Evolutionary conservation across 2,888 invertebrate species (phyloP).

Genomic region (Oasisia sp.): DNA sequence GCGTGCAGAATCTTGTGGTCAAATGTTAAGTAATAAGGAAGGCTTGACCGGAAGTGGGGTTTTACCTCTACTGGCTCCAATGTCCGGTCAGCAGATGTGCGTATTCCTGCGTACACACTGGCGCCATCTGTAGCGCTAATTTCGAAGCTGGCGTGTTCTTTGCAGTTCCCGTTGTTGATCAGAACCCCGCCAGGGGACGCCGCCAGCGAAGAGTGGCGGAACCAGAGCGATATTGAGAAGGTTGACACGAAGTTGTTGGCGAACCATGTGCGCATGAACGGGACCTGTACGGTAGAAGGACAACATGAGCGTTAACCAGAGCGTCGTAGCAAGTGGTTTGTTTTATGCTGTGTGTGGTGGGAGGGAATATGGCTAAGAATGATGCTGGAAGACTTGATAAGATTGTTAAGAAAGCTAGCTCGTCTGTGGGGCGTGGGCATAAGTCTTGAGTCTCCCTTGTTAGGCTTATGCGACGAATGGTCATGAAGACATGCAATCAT

Average conservation of each 20-base stretch:
- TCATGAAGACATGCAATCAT: too few relatives aligned
- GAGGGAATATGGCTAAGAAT: too few relatives aligned
- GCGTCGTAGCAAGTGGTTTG: too few relatives aligned
- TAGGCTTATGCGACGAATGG: too few relatives aligned
- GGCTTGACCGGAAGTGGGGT: background rate
- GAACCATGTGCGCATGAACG: constrained; percentile 12
- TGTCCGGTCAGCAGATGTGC: background rate
- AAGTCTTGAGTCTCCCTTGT: too few relatives aligned
- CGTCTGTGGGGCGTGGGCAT: too few relatives aligned
- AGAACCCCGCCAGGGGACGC: background rate
- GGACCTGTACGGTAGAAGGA: background rate
- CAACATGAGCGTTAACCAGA: background rate
- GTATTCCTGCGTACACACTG: background rate
- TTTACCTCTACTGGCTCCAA: background rate
- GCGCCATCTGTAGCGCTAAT: background rate
- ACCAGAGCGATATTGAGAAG: background rate
- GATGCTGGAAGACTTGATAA: too few relatives aligned
- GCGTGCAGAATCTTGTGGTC: too few relatives aligned
- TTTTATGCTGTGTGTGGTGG: too few relatives aligned
- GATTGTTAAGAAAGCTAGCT: too few relatives aligned
- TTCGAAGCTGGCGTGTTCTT: background rate
- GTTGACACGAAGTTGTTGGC: background rate
- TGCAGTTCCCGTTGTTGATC: background rate
- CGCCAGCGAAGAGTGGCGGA: background rate
- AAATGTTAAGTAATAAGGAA: too few relatives aligned